Percentiles rank a stretch among this genome's conserved stretches.
Evolutionary conservation across 2,113 vertebrate species (phyloP).

Genomic region (Taurulus bubalis): DNA sequence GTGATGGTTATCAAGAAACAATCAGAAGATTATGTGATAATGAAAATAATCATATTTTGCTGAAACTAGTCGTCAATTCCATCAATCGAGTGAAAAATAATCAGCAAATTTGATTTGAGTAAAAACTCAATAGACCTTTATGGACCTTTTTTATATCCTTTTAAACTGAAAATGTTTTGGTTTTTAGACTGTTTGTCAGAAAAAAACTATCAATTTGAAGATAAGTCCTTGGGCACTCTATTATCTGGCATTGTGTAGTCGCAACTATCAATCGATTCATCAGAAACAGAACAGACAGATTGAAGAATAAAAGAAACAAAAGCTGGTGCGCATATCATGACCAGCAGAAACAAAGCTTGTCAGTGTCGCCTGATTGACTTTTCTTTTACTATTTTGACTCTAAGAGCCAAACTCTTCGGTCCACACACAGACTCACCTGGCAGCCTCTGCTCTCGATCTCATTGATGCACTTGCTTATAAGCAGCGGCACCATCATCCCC

Average conservation of each 20-base stretch:
- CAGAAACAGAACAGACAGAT: not conserved
- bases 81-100: not conserved
- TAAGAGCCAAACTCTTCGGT: not conserved
- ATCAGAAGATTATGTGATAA: not conserved
- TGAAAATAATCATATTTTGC: not conserved
- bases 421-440: slow-evolving; percentile 86
- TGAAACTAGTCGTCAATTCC: not conserved
- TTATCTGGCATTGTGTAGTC: not conserved
- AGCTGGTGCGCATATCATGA: not conserved
- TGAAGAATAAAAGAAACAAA: not conserved
- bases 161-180: not conserved
- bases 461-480: slow-evolving; percentile 94
- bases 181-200: not conserved
- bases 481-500: slow-evolving; percentile 91
- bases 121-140: not conserved
- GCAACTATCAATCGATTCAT: not conserved
- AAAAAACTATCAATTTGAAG: not conserved
- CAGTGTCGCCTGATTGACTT: too few relatives aligned
- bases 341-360: not conserved
- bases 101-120: not conserved
- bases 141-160: not conserved
- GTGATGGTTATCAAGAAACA: not conserved
- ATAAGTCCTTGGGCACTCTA: not conserved
- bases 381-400: not conserved
- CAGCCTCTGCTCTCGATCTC: slow-evolving; percentile 98